These are phyloP conservation scores for Mixornis gularis DNA, from an alignment of 2,113 vertebrate genomes.

Conservation along the genomic window DNA sequence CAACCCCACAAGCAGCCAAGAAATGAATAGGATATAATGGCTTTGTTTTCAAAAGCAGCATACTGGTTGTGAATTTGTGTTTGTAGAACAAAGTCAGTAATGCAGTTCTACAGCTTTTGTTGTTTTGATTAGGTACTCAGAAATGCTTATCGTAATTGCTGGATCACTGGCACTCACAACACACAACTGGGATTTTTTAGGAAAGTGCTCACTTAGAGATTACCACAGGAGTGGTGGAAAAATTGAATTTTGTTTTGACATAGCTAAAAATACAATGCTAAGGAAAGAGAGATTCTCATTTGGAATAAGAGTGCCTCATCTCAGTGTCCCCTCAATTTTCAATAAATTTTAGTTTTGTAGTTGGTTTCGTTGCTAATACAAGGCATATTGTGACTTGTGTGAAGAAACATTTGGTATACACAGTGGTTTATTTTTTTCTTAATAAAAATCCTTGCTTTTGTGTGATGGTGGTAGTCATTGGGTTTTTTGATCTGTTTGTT, in stretches of 20 bases:
- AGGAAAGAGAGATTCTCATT: neutral
- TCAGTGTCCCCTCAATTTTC: neutral
- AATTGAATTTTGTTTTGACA: neutral
- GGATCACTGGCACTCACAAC: neutral
- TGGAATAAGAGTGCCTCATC: neutral
- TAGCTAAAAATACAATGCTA: neutral
- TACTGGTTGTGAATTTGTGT: neutral
- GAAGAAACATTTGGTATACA: neutral
- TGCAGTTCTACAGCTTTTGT: neutral
- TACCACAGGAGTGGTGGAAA: neutral
- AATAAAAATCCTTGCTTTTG: neutral
- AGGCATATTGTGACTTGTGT: neutral
- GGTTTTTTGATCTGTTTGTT: neutral
- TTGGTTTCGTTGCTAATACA: neutral
- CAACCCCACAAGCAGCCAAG: neutral
- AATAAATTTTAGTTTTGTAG: neutral
- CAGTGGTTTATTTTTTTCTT: neutral
- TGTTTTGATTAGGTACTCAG: slow-evolving; percentile 38
- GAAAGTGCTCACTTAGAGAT: neutral
- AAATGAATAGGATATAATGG: neutral
- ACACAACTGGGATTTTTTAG: neutral
- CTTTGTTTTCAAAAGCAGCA: neutral
- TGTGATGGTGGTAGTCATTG: neutral
- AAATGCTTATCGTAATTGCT: neutral
- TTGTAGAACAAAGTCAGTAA: neutral